Evolutionary conservation across 2,888 invertebrate genomes (phyloP).

Genomic region (Scrobipalpa costella): DNA sequence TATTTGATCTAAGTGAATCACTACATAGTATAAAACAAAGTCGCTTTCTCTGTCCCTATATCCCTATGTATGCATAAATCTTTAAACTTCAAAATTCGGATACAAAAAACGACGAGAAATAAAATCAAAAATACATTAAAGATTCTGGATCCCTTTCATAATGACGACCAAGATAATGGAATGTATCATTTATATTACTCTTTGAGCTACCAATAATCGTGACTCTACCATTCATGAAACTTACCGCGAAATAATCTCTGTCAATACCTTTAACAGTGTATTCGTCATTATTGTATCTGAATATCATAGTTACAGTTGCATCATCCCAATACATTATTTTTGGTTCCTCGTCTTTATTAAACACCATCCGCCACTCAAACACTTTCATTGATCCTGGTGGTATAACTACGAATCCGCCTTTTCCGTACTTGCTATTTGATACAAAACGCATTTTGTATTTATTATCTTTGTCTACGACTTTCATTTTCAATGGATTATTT

Average conservation of each 20-base stretch:
- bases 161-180: background rate
- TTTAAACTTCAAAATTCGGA: too few relatives aligned
- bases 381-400: background rate
- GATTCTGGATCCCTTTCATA: background rate
- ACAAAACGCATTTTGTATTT: background rate
- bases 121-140: background rate
- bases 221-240: background rate
- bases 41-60: too few relatives aligned
- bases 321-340: background rate
- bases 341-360: background rate
- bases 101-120: too few relatives aligned
- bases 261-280: background rate
- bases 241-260: background rate
- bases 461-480: background rate
- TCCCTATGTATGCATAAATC: too few relatives aligned
- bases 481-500: background rate
- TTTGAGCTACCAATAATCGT: conserved; percentile 25
- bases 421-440: background rate
- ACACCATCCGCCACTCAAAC: background rate
- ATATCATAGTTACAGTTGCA: background rate
- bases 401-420: background rate
- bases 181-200: conserved; percentile 31
- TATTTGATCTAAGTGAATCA: too few relatives aligned
- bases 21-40: too few relatives aligned
- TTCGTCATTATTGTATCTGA: background rate